Percentiles rank a stretch among this genome's conserved stretches.
Evolutionary conservation across 2,113 vertebrate genomes (phyloP).

Genomic region (Hemibagrus wyckioides): DNA sequence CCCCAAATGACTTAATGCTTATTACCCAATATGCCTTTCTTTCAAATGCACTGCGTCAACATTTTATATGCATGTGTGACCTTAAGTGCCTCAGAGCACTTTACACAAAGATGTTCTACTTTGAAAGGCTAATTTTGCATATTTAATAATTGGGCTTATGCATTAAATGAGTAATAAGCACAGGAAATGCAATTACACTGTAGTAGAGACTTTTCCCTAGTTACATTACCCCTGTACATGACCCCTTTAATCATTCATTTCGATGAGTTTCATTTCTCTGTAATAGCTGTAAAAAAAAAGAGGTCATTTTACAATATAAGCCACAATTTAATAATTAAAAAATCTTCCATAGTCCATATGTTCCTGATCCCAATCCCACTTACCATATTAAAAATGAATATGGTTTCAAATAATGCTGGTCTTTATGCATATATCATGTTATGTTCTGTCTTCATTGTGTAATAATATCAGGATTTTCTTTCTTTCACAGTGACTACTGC

Average conservation of each 20-base stretch:
- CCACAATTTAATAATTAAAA: background rate
- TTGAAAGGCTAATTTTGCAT: conserved; percentile 3
- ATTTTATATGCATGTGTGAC: background rate
- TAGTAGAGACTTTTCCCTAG: background rate
- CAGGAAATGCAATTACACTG: background rate
- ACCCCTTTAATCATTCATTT: background rate
- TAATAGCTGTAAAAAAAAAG: background rate
- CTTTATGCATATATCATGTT: background rate
- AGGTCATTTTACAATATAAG: background rate
- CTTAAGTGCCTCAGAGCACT: conserved; percentile 8
- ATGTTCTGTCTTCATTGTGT: background rate
- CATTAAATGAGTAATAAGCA: background rate
- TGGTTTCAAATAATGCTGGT: background rate
- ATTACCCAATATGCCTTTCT: background rate
- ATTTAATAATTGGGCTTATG: background rate
- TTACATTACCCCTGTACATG: background rate
- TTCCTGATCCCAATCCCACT: background rate
- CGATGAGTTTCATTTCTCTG: background rate
- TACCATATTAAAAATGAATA: background rate
- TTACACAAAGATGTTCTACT: background rate
- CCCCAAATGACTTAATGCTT: background rate
- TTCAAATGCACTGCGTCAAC: background rate
- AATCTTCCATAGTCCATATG: background rate
- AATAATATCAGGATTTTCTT: background rate
- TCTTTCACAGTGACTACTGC: background rate